A percentile compares a stretch with the other conserved stretches of the same genome.
phyloP scores from a whole-genome alignment of 2,113 vertebrate species.

The Tragulus kanchil region DNA sequence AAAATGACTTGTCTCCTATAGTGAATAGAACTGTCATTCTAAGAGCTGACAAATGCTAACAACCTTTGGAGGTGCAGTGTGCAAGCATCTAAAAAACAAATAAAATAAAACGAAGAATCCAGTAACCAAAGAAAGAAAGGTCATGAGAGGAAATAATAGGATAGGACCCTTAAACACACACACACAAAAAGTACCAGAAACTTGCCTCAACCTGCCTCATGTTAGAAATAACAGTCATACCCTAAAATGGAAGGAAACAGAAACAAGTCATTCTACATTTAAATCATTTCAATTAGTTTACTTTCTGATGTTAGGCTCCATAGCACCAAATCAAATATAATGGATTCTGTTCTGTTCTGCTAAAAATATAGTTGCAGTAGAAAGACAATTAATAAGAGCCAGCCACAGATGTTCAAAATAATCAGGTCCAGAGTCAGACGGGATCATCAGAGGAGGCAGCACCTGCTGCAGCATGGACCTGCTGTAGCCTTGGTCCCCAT shows the following conservation, averaged over 20 bases:
- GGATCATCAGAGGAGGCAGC: not conserved
- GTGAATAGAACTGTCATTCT: conserved; percentile 89
- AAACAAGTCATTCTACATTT: conserved; percentile 67
- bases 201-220: not conserved
- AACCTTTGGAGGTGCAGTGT: conserved; percentile 84
- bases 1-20: conserved; percentile 89
- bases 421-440: not conserved
- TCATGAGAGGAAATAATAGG: conserved; percentile 67
- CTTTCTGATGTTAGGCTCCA: not conserved
- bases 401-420: not conserved
- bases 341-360: conserved; percentile 16
- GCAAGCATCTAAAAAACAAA: conserved; percentile 85
- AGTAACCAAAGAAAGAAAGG: conserved; percentile 81
- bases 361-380: conserved; percentile 37
- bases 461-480: accelerated
- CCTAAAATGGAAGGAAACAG: conserved; percentile 3
- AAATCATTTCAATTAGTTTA: conserved; percentile 53
- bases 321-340: conserved; percentile 54
- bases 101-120: conserved; percentile 83
- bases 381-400: conserved; percentile 48
- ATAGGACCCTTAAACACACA: not conserved
- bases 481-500: not conserved
- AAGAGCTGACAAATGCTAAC: conserved; percentile 89
- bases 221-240: conserved; percentile 47
- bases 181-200: not conserved